phyloP scores from a whole-genome alignment of 2,888 invertebrate species.

The Campoplex capitator region DNA sequence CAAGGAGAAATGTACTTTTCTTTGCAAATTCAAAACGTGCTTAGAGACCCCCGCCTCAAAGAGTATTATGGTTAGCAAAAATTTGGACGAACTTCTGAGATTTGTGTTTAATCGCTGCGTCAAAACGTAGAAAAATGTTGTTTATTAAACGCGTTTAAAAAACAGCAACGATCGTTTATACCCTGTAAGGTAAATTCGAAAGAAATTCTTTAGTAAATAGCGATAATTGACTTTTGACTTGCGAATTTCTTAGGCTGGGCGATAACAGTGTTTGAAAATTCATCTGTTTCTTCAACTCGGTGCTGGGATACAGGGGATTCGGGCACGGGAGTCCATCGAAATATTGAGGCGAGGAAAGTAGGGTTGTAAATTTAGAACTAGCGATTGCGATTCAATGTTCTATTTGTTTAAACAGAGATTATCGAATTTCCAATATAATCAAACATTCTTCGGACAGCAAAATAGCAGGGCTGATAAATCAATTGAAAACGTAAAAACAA shows the following conservation, averaged over 20 bases:
- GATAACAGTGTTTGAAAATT: slow-evolving; percentile 42
- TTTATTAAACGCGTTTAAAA: slow-evolving; percentile 31
- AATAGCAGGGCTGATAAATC: neutral
- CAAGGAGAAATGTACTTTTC: neutral
- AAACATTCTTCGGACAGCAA: neutral
- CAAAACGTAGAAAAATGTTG: slow-evolving; percentile 5
- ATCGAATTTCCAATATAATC: neutral
- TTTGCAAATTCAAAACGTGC: neutral
- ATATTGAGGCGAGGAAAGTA: neutral
- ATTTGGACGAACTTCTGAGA: slow-evolving; percentile 56
- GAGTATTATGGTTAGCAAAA: slow-evolving; percentile 43
- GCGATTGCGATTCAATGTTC: neutral
- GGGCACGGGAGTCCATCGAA: neutral
- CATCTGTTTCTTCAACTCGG: neutral
- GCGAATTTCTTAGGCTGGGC: slow-evolving; percentile 40
- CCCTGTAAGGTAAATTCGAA: slow-evolving; percentile 63
- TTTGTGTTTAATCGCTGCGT: slow-evolving; percentile 35
- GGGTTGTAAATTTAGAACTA: no score
- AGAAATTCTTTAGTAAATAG: slow-evolving; percentile 45
- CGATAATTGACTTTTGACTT: slow-evolving; percentile 59
- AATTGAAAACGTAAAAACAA: neutral
- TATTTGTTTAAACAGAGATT: neutral
- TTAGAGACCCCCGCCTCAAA: slow-evolving; percentile 22
- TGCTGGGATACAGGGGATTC: neutral
- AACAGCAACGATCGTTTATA: slow-evolving; percentile 51